Percentiles rank a stretch among this genome's conserved stretches.
phyloP scores from a whole-genome alignment of 2,797 vertebrate genomes.

The Otus scops region DNA sequence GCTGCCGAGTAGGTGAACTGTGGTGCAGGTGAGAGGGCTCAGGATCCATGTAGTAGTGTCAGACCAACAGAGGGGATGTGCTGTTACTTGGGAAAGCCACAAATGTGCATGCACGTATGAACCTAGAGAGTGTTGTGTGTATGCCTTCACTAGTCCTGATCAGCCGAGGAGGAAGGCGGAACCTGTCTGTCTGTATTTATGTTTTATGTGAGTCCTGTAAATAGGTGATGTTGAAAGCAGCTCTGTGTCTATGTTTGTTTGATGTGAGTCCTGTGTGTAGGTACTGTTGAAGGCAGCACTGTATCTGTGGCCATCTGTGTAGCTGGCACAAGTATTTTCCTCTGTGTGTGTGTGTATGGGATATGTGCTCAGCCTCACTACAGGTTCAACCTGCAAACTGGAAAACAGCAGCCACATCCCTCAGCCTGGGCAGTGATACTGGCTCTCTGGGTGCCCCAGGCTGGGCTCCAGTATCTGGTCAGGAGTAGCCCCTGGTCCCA shows the following conservation, averaged over 20 bases:
- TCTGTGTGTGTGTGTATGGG: not conserved
- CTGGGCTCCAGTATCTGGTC: not conserved
- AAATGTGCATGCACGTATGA: not conserved
- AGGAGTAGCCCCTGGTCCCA: not conserved
- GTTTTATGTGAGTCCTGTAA: not conserved
- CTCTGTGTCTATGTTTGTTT: not conserved
- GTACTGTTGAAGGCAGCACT: not conserved
- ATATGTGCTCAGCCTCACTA: not conserved
- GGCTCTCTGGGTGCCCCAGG: not conserved
- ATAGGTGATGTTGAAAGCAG: not conserved
- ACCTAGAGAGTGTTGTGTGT: not conserved
- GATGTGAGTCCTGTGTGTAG: not conserved
- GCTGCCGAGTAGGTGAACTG: not conserved
- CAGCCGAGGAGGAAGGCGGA: not conserved
- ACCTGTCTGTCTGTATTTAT: not conserved
- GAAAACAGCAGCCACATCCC: not conserved
- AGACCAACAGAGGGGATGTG: not conserved
- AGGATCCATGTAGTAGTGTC: not conserved
- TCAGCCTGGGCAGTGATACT: not conserved
- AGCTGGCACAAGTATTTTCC: not conserved
- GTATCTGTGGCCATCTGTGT: not conserved
- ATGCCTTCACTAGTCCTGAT: not conserved
- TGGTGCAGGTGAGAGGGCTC: not conserved
- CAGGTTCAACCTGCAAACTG: not conserved
- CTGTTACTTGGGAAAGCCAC: not conserved